Evolutionary conservation across 2,888 invertebrate species (phyloP).

Genomic region (Euclidia mi): DNA sequence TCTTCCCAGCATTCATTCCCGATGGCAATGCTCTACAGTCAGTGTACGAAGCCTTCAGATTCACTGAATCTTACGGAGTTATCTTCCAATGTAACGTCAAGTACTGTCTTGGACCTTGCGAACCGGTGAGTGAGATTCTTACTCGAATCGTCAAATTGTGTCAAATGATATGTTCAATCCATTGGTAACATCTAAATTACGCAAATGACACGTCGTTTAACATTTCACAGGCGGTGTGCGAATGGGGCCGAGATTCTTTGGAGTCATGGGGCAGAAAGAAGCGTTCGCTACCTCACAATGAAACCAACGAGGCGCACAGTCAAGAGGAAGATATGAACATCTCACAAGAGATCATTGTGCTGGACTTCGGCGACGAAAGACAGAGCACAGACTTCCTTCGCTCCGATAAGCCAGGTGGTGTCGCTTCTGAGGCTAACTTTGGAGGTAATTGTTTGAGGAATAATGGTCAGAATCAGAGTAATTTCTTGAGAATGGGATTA

Average conservation of each 20-base stretch:
- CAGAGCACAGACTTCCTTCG: conserved; percentile 95
- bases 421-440: conserved; percentile 91
- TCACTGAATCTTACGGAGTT: conserved; percentile 98
- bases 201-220: conserved; percentile 47
- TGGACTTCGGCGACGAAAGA: conserved; percentile 97
- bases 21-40: conserved; percentile 97
- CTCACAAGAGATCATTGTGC: conserved; percentile 97
- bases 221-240: conserved; percentile 94
- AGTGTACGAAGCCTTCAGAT: conserved; percentile 98
- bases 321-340: conserved; percentile 97
- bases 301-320: conserved; percentile 91
- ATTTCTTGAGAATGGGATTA: not conserved
- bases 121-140: conserved; percentile 92
- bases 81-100: conserved; percentile 99
- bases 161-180: conserved; percentile 31
- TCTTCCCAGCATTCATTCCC: conserved; percentile 97
- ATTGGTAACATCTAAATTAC: conserved; percentile 46
- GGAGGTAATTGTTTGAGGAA: conserved; percentile 87
- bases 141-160: conserved; percentile 22
- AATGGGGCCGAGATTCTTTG: conserved; percentile 97
- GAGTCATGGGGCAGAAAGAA: conserved; percentile 98
- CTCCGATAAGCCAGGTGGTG: conserved; percentile 92
- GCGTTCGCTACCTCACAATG: conserved; percentile 91
- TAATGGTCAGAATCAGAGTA: not conserved
- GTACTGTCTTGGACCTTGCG: conserved; percentile 98